A percentile compares a stretch with the other conserved stretches of the same genome.
These are phyloP conservation scores for Aurelia sp. DNA, from an alignment of 30 jellyfish, hydroid and myxozoan genomes.

Conservation along the genomic window DNA sequence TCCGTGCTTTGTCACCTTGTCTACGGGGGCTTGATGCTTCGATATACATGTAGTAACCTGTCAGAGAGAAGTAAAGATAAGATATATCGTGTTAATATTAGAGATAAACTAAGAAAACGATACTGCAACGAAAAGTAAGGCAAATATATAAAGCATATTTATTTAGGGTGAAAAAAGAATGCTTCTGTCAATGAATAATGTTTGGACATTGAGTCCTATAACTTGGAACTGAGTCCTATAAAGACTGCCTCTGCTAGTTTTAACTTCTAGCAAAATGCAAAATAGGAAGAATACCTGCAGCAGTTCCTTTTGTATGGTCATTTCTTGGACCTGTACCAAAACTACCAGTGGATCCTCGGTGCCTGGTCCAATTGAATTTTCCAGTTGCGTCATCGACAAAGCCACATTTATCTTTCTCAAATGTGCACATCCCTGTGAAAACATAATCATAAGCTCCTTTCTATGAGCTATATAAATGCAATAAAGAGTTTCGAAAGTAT, in stretches of 20 bases:
- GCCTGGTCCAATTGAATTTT: slow-evolving; percentile 77
- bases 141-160: too few species aligned
- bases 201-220: too few species aligned
- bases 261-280: too few species aligned
- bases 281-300: slow-evolving; percentile 36
- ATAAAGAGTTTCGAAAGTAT: too few species aligned
- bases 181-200: too few species aligned
- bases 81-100: background rate
- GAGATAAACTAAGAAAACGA: background rate
- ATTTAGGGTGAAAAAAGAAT: too few species aligned
- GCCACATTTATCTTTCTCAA: slow-evolving; percentile 82
- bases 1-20: slow-evolving; percentile 67
- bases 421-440: slow-evolving; percentile 53
- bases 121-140: too few species aligned
- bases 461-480: too few species aligned
- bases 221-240: too few species aligned
- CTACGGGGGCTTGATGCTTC: slow-evolving; percentile 76
- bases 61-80: background rate
- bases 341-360: slow-evolving; percentile 67
- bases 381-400: slow-evolving; percentile 63
- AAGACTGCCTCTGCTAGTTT: too few species aligned
- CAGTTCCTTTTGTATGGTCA: slow-evolving; percentile 84
- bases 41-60: slow-evolving; percentile 81
- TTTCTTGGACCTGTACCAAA: slow-evolving; percentile 79
- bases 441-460: too few species aligned